Evolutionary conservation across 2,888 invertebrate species (phyloP).

Genomic region (Andrena fulva): DNA sequence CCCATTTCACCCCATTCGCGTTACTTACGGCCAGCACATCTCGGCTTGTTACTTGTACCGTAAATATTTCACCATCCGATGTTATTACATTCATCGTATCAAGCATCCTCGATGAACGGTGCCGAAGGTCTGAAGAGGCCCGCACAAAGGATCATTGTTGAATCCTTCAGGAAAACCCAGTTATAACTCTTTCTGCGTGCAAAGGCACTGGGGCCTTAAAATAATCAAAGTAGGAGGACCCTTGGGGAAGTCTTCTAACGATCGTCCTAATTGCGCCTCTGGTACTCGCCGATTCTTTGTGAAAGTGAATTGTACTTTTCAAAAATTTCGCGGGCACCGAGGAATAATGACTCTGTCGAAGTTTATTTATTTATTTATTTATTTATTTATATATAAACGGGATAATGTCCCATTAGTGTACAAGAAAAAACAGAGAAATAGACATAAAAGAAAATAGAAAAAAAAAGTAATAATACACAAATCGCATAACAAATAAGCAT

Average conservation of each 20-base stretch:
- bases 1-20: constrained; percentile 28
- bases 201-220: neutral
- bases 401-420: too few relatives aligned
- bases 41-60: constrained; percentile 34
- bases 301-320: neutral
- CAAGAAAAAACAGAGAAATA: too few relatives aligned
- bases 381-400: too few relatives aligned
- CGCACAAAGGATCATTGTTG: constrained; percentile 8
- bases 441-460: too few relatives aligned
- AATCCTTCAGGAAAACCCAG: neutral
- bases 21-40: constrained; percentile 46
- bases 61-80: constrained; percentile 37
- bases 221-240: constrained; percentile 7
- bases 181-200: neutral
- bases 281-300: neutral
- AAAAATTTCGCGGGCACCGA: neutral
- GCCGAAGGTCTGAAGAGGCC: constrained; percentile 3
- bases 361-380: too few relatives aligned
- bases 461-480: too few relatives aligned
- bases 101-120: constrained; percentile 24
- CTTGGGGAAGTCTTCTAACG: constrained; percentile 4
- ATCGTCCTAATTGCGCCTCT: neutral
- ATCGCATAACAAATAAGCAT: too few relatives aligned
- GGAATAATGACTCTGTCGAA: too few relatives aligned
- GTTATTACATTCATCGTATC: constrained; percentile 45